Conservation (phyloP, 2,113 vertebrate genomes). For the Leptobrachium leishanense region DNA sequence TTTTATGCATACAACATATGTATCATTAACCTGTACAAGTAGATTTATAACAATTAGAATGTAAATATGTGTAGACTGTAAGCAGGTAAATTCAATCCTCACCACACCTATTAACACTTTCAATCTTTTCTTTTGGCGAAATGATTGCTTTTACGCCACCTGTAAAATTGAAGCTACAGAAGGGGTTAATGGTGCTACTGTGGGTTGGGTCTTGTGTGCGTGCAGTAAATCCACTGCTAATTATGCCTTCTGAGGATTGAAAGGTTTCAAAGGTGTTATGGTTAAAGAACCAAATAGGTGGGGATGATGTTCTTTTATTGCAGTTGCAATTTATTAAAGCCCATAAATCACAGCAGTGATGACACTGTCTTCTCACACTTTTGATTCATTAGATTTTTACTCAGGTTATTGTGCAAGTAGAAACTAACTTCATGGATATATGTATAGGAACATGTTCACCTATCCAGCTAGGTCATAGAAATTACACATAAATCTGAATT, state of each 20-base stretch:
- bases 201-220: constrained; percentile 38
- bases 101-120: constrained; percentile 26
- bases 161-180: neutral
- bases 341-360: constrained; percentile 21
- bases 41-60: constrained; percentile 48
- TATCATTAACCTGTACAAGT: constrained; percentile 49
- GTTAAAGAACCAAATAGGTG: constrained; percentile 40
- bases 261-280: constrained; percentile 44
- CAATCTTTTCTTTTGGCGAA: neutral
- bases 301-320: constrained; percentile 35
- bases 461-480: too few species aligned
- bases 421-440: neutral
- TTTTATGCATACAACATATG: constrained; percentile 50
- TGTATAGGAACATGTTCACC: too few species aligned
- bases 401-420: neutral
- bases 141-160: neutral
- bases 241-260: constrained; percentile 42
- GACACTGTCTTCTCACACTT: constrained; percentile 35
- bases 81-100: constrained; percentile 13
- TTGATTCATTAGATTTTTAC: constrained; percentile 3
- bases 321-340: constrained; percentile 41
- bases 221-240: constrained; percentile 44
- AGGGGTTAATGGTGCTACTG: constrained; percentile 21
- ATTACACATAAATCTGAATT: too few species aligned
- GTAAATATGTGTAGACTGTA: constrained; percentile 36